These are phyloP conservation scores for Orthonyx spaldingii DNA, from an alignment of 2,113 vertebrate genomes.

Conservation along the genomic window DNA sequence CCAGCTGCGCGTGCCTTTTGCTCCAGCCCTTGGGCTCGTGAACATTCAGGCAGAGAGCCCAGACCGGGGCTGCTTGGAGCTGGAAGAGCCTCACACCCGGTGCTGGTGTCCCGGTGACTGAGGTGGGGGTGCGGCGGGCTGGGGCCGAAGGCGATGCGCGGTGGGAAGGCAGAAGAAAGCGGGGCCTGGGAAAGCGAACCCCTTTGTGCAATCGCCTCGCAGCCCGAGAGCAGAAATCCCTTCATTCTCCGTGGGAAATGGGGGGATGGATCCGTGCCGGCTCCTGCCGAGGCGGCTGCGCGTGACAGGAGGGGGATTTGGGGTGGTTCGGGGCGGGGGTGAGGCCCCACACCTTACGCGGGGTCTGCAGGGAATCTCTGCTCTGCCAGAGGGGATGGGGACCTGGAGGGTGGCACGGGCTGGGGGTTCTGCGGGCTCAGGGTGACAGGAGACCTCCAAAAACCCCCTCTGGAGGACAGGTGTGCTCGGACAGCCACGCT, in stretches of 20 bases:
- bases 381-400: rapidly evolving
- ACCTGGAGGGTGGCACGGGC: rapidly evolving
- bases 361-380: too few species aligned
- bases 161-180: background rate
- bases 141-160: background rate
- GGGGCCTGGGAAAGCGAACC: background rate
- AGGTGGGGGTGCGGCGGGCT: rapidly evolving
- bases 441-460: background rate
- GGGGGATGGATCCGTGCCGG: background rate
- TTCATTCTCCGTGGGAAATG: background rate
- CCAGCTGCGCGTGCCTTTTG: background rate
- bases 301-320: rapidly evolving
- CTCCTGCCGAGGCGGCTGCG: background rate
- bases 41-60: rapidly evolving
- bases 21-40: background rate
- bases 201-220: rapidly evolving
- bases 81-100: rapidly evolving
- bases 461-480: rapidly evolving
- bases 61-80: background rate
- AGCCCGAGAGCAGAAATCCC: background rate
- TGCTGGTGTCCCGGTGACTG: rapidly evolving
- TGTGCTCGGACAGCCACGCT: rapidly evolving
- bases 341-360: rapidly evolving
- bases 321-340: rapidly evolving
- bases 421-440: background rate